These are phyloP conservation scores for Hippoglossus stenolepis DNA, from an alignment of 2,113 vertebrate genomes.

Conservation along the genomic window DNA sequence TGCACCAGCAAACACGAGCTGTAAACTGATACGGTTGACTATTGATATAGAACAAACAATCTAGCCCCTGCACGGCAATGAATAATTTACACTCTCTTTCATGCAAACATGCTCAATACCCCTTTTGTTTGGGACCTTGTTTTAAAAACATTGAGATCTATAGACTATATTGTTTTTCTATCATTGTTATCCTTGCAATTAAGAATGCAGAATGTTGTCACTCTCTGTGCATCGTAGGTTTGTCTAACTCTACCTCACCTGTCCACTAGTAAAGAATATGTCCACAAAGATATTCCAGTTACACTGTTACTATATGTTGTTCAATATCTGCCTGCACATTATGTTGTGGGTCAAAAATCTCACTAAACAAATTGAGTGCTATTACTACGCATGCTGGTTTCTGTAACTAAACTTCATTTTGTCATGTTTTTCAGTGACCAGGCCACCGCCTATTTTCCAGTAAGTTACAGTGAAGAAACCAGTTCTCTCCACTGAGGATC, in stretches of 20 bases:
- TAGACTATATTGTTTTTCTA: not conserved
- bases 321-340: too few species aligned
- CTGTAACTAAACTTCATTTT: not conserved
- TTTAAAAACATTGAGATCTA: not conserved
- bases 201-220: too few species aligned
- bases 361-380: too few species aligned
- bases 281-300: too few species aligned
- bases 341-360: too few species aligned
- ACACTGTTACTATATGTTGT: too few species aligned
- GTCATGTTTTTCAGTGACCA: not conserved
- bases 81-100: not conserved
- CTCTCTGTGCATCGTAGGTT: too few species aligned
- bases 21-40: constrained; percentile 21
- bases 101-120: not conserved
- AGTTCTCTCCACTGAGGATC: not conserved
- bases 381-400: too few species aligned
- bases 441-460: not conserved
- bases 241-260: too few species aligned
- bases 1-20: constrained; percentile 36
- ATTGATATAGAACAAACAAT: constrained; percentile 6
- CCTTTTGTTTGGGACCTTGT: not conserved
- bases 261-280: too few species aligned
- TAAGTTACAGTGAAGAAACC: not conserved
- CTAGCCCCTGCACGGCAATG: not conserved
- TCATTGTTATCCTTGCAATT: too few species aligned